These are phyloP conservation scores for Phthorimaea operculella DNA, from an alignment of 1,140 invertebrate genomes.

Conservation along the genomic window DNA sequence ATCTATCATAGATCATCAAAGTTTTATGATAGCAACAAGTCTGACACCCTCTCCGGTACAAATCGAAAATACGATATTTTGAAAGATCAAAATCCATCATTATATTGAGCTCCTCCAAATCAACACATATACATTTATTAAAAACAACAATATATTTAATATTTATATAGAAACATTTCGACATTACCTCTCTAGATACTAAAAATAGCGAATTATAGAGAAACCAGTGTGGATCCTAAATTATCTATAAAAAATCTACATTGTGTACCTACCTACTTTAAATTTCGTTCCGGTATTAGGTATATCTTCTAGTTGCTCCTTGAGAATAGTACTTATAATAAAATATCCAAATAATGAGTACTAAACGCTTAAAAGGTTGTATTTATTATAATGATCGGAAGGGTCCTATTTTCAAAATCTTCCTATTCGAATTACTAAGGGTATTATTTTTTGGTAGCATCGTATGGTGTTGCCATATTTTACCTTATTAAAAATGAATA, in stretches of 20 bases:
- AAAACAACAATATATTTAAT: slow-evolving; percentile 48
- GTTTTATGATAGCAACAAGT: slow-evolving; percentile 18
- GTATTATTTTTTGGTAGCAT: too few species aligned
- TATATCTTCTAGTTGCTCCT: background rate
- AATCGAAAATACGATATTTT: slow-evolving; percentile 49
- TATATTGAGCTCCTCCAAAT: slow-evolving; percentile 45
- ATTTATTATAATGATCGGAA: slow-evolving; percentile 7
- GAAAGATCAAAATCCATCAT: slow-evolving; percentile 41
- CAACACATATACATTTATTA: slow-evolving; percentile 6
- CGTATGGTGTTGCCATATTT: too few species aligned
- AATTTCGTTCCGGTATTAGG: background rate
- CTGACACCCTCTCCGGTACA: slow-evolving; percentile 51
- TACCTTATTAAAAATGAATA: too few species aligned
- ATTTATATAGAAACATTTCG: slow-evolving; percentile 44
- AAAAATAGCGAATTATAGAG: slow-evolving; percentile 57
- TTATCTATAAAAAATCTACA: slow-evolving; percentile 18
- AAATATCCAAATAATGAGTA: slow-evolving; percentile 3
- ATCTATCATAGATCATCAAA: slow-evolving; percentile 19
- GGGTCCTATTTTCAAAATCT: too few species aligned
- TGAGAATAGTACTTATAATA: background rate
- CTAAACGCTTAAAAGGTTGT: slow-evolving; percentile 45
- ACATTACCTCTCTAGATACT: slow-evolving; percentile 58
- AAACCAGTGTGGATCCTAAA: slow-evolving; percentile 34
- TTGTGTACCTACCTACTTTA: background rate
- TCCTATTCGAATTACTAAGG: too few species aligned